phyloP scores from a whole-genome alignment of 2,888 invertebrate genomes.

The Achlya flavicornis region DNA sequence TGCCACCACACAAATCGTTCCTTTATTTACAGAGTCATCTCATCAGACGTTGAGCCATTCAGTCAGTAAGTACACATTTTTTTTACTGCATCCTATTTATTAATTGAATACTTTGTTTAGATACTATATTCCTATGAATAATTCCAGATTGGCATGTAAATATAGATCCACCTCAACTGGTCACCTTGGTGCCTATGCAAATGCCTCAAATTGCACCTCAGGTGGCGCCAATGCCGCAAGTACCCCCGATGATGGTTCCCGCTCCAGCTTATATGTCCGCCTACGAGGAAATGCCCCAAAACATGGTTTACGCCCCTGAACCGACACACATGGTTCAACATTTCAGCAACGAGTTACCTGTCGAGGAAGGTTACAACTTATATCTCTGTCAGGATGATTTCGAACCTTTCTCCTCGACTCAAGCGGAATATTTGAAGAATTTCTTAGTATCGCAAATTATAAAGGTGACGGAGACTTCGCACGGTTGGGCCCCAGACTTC shows the following conservation, averaged over 20 bases:
- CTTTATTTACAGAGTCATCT: constrained; percentile 30
- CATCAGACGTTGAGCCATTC: constrained; percentile 24
- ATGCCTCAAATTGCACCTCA: constrained; percentile 19
- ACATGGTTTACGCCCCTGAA: constrained; percentile 3
- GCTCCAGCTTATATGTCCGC: constrained; percentile 12
- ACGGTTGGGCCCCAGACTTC: constrained; percentile 62
- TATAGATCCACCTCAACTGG: constrained; percentile 38
- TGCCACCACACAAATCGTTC: constrained; percentile 4
- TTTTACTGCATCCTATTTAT: background rate
- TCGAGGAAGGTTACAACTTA: constrained; percentile 44
- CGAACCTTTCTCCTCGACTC: constrained; percentile 50
- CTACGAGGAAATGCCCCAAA: constrained; percentile 8
- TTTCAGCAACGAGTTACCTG: constrained; percentile 13
- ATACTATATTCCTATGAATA: constrained; percentile 21
- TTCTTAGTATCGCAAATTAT: constrained; percentile 63
- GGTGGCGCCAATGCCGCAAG: constrained; percentile 19
- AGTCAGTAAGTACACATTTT: constrained; percentile 39
- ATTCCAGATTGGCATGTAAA: constrained; percentile 63
- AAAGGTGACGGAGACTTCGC: constrained; percentile 43
- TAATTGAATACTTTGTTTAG: background rate
- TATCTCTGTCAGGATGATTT: constrained; percentile 73
- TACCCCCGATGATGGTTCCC: constrained; percentile 12
- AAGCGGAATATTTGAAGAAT: constrained; percentile 56
- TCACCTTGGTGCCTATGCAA: constrained; percentile 27
- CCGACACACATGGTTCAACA: background rate